A percentile compares a stretch with the other conserved stretches of the same genome.
Conservation (phyloP, 1,140 invertebrate genomes). For the Cydia fagiglandana region DNA sequence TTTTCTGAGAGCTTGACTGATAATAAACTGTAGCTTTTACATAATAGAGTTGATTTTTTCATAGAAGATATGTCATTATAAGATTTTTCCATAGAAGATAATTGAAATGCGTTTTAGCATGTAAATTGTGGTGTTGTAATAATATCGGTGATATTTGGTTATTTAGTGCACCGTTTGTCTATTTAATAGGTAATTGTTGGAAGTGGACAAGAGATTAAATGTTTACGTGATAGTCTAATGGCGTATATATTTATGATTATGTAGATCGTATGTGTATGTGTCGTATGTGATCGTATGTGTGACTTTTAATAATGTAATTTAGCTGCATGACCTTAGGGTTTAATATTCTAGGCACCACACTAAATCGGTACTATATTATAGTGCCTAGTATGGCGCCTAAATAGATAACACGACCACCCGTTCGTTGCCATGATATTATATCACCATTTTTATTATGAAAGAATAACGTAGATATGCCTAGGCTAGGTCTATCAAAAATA, state of each 20-base stretch:
- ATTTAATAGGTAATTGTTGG: conserved; percentile 7
- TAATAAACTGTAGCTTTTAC: not conserved
- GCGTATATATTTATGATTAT: conserved; percentile 35
- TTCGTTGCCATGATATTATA: conserved; percentile 46
- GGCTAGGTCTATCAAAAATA: not conserved
- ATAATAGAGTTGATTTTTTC: not conserved
- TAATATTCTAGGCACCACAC: not conserved
- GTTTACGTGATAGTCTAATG: not conserved
- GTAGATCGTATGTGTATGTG: not conserved
- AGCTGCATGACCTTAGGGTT: not conserved
- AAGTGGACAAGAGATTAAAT: not conserved
- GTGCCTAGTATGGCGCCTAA: conserved; percentile 35
- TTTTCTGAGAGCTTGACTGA: not conserved
- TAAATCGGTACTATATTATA: conserved; percentile 38
- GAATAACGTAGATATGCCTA: conserved; percentile 44
- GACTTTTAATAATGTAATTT: not conserved
- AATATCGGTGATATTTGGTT: conserved; percentile 13
- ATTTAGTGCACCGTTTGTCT: conserved; percentile 4
- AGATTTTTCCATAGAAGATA: not conserved
- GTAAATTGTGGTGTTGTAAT: conserved; percentile 14
- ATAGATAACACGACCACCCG: conserved; percentile 64
- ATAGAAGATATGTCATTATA: not conserved
- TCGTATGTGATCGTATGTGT: not conserved
- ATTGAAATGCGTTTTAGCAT: conserved; percentile 23
- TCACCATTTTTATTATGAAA: conserved; percentile 36